These are phyloP conservation scores for Coilia nasus DNA, from an alignment of 2,797 vertebrate genomes.

Conservation along the genomic window DNA sequence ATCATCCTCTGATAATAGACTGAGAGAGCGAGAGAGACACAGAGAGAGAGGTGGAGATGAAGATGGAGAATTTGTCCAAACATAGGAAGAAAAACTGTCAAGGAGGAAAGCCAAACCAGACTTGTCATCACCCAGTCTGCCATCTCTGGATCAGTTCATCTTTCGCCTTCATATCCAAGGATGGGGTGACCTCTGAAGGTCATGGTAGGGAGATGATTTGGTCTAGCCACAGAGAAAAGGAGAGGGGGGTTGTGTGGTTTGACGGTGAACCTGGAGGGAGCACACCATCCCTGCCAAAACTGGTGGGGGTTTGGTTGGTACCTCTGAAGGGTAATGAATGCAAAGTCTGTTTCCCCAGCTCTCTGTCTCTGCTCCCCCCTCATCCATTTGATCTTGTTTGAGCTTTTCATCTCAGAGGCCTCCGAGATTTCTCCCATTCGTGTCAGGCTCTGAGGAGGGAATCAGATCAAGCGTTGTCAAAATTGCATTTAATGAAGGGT, in stretches of 20 bases:
- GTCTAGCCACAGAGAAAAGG: background rate
- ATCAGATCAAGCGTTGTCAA: conserved; percentile 2
- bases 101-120: background rate
- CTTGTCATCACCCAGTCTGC: background rate
- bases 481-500: conserved; percentile 9
- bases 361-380: background rate
- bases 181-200: conserved; percentile 19
- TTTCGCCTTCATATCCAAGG: background rate
- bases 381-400: conserved; percentile 9
- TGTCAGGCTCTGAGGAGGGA: background rate
- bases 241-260: background rate
- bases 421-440: background rate
- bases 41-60: conserved; percentile 44
- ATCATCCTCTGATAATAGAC: background rate
- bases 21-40: conserved; percentile 49
- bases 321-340: conserved; percentile 17
- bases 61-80: conserved; percentile 17
- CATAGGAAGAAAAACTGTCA: background rate
- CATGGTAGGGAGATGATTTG: background rate
- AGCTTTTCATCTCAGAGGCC: conserved; percentile 3
- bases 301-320: background rate
- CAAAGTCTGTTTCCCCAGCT: conserved; percentile 7
- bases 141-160: background rate
- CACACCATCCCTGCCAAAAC: background rate
- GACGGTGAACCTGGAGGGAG: background rate